Conservation (phyloP, 2,888 invertebrate genomes). For the Thera britannica region DNA sequence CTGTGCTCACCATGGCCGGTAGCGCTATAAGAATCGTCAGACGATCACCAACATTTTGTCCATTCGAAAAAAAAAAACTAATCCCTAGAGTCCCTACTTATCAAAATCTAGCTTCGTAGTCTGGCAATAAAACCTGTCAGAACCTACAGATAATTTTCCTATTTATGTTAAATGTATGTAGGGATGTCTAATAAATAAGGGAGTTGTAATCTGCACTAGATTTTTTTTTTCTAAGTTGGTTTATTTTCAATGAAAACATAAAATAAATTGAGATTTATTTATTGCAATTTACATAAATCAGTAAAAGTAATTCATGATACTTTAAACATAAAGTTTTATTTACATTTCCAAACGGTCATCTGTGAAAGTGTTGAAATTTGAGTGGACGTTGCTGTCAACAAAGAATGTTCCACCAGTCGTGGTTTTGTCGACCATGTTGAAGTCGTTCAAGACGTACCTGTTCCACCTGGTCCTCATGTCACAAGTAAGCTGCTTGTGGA, state of each 20-base stretch:
- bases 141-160: too few relatives aligned
- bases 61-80: too few relatives aligned
- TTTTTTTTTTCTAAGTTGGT: neutral
- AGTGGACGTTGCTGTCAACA: conserved; percentile 60
- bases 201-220: too few relatives aligned
- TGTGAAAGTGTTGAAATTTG: conserved; percentile 16
- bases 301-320: conserved; percentile 5
- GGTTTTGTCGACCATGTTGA: conserved; percentile 58
- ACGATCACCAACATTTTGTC: too few relatives aligned
- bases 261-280: conserved; percentile 23
- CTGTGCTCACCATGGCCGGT: too few relatives aligned
- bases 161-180: too few relatives aligned
- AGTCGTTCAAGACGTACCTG: conserved; percentile 67
- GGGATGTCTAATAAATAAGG: too few relatives aligned
- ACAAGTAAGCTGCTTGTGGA: conserved; percentile 83
- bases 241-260: conserved; percentile 4
- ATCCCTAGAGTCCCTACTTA: too few relatives aligned
- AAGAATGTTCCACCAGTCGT: conserved; percentile 63
- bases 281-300: conserved; percentile 25
- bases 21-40: too few relatives aligned
- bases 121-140: too few relatives aligned
- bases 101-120: too few relatives aligned
- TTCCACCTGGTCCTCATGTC: conserved; percentile 77
- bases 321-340: neutral
- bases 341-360: conserved; percentile 22